phyloP scores from a whole-genome alignment of 1,140 invertebrate species.

The Solenopsis invicta region DNA sequence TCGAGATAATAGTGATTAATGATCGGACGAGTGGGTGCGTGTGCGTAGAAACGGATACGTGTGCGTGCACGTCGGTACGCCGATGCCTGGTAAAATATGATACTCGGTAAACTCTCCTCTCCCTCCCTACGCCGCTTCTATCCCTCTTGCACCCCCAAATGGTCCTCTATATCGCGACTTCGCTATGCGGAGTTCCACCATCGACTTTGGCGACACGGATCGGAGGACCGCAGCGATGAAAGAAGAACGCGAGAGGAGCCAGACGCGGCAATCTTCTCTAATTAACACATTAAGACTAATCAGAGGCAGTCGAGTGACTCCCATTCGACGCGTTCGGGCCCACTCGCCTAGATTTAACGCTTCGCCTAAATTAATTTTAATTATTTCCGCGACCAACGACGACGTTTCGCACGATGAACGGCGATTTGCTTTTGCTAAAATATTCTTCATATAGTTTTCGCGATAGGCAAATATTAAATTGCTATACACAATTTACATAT shows the following conservation, averaged over 20 bases:
- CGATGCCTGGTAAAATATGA: constrained; percentile 80
- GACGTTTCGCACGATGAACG: constrained; percentile 39
- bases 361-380: constrained; percentile 86
- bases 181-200: constrained; percentile 29
- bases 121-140: constrained; percentile 7
- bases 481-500: not conserved
- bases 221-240: constrained; percentile 59
- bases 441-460: constrained; percentile 16
- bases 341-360: constrained; percentile 86
- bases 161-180: constrained; percentile 46
- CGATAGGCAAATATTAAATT: not conserved
- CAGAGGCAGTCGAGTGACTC: constrained; percentile 85
- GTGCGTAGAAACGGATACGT: constrained; percentile 62
- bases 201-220: constrained; percentile 74
- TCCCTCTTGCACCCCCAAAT: constrained; percentile 26
- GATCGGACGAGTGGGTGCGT: constrained; percentile 74
- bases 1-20: constrained; percentile 85
- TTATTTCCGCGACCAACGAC: constrained; percentile 80
- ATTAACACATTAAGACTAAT: constrained; percentile 87
- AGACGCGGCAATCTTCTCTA: constrained; percentile 83
- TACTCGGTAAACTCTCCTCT: constrained; percentile 77
- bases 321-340: constrained; percentile 78
- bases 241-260: constrained; percentile 64
- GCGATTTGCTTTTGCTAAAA: constrained; percentile 6
- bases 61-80: constrained; percentile 71